Percentiles rank a stretch among this genome's conserved stretches.
phyloP scores from a whole-genome alignment of 2,113 vertebrate species.

The Sminthopsis crassicaudata region DNA sequence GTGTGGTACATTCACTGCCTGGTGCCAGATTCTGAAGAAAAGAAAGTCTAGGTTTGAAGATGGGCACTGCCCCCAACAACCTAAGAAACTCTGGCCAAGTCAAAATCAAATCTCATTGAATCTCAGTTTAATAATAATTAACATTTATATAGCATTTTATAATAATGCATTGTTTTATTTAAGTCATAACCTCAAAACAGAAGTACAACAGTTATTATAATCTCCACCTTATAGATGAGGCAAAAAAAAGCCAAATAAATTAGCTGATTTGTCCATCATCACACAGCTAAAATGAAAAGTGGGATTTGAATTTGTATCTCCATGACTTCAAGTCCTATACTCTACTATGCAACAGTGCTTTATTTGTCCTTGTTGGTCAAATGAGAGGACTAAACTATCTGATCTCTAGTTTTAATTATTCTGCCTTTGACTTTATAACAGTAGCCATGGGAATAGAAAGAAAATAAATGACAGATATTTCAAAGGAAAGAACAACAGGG shows the following conservation, averaged over 20 bases:
- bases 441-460: not conserved
- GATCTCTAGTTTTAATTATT: not conserved
- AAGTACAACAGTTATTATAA: not conserved
- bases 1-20: not conserved
- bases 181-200: not conserved
- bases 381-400: not conserved
- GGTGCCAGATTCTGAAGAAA: not conserved
- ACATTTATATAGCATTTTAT: constrained; percentile 2
- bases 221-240: not conserved
- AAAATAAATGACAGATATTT: not conserved
- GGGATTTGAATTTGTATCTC: not conserved
- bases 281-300: not conserved
- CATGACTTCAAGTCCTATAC: not conserved
- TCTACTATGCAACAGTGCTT: not conserved
- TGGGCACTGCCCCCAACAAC: not conserved
- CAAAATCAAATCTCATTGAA: not conserved
- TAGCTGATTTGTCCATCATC: not conserved
- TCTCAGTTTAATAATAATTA: not conserved
- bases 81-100: not conserved
- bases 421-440: not conserved
- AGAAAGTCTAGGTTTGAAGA: not conserved
- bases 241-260: not conserved
- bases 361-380: not conserved
- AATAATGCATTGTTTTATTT: not conserved
- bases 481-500: not conserved